phyloP scores from a whole-genome alignment of 2,113 vertebrate genomes.

The Geococcyx californianus region DNA sequence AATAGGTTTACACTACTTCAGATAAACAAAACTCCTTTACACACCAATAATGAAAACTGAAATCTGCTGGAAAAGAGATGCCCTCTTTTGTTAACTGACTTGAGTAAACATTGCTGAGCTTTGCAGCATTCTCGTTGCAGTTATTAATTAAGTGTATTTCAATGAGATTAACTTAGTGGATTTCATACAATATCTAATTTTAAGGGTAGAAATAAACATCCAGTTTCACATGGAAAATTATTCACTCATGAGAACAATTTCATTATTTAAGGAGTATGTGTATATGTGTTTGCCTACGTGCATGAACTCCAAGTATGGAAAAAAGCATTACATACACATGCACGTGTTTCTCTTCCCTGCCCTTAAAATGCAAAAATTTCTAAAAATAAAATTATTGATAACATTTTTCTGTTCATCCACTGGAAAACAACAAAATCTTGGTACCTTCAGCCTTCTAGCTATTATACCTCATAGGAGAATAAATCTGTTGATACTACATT shows the following conservation, averaged over 20 bases:
- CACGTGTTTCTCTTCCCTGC: neutral
- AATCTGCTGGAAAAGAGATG: neutral
- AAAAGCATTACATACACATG: neutral
- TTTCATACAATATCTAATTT: neutral
- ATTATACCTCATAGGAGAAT: neutral
- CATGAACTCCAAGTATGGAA: neutral
- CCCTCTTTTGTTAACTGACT: neutral
- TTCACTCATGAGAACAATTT: neutral
- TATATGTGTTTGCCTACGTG: fast-evolving
- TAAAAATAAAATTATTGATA: neutral
- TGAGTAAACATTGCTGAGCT: neutral
- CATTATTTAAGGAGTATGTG: neutral
- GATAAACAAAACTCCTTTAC: slow-evolving; percentile 1
- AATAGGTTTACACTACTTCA: neutral
- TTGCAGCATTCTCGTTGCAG: neutral
- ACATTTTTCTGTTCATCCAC: neutral
- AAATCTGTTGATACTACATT: neutral
- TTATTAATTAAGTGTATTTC: neutral
- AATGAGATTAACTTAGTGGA: neutral
- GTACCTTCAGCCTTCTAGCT: neutral
- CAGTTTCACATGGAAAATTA: slow-evolving; percentile 3
- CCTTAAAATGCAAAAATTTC: neutral
- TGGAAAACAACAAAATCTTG: neutral
- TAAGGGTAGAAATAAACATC: neutral
- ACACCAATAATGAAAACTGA: neutral